phyloP scores from a whole-genome alignment of 1,140 invertebrate genomes.

The Drosophila ananassae region DNA sequence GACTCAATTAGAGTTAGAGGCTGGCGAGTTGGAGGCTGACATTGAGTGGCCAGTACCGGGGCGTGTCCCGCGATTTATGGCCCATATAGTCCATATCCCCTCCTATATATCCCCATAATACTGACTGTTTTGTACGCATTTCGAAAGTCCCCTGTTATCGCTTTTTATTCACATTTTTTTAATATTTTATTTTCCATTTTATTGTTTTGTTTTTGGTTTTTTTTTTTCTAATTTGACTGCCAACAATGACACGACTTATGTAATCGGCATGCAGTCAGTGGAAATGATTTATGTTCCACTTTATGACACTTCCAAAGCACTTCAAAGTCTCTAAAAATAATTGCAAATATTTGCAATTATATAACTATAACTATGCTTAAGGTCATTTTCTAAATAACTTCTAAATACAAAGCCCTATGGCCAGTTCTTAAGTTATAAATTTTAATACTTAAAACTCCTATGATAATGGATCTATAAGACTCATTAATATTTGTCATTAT shows the following conservation, averaged over 20 bases:
- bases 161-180: constrained; percentile 31
- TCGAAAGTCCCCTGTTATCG: constrained; percentile 45
- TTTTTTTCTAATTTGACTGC: constrained; percentile 7
- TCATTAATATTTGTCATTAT: too few relatives aligned
- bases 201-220: too few relatives aligned
- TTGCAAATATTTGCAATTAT: neutral
- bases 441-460: too few relatives aligned
- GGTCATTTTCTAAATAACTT: too few relatives aligned
- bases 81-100: neutral
- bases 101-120: neutral
- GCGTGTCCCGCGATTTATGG: constrained; percentile 55
- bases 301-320: neutral
- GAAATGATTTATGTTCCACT: constrained; percentile 30
- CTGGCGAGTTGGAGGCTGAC: constrained; percentile 58
- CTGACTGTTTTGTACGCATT: constrained; percentile 18
- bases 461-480: too few relatives aligned
- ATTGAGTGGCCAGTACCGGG: constrained; percentile 48
- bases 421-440: too few relatives aligned
- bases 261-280: constrained; percentile 34
- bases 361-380: too few relatives aligned
- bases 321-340: neutral
- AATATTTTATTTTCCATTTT: neutral
- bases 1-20: constrained; percentile 79
- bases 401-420: too few relatives aligned
- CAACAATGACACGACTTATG: constrained; percentile 25